A percentile compares a stretch with the other conserved stretches of the same genome.
Conservation (phyloP, 2,113 vertebrate species). For the Diadophis punctatus region DNA sequence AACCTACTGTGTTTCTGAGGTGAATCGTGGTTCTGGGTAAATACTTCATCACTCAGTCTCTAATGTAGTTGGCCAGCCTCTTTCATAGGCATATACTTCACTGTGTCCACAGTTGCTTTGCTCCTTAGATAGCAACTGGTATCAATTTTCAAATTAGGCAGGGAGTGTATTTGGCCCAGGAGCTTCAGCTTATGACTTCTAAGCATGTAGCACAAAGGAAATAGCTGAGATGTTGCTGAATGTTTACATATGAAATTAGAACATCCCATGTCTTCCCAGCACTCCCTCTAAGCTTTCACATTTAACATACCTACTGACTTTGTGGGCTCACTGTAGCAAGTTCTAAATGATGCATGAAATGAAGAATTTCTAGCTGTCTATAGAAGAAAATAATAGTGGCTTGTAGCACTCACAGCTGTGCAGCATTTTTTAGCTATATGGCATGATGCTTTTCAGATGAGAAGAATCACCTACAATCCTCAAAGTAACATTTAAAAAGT, state of each 20-base stretch:
- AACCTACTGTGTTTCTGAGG: not conserved
- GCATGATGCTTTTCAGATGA: constrained; percentile 27
- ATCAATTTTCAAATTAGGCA: not conserved
- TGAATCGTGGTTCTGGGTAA: not conserved
- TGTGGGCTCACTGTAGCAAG: constrained; percentile 66
- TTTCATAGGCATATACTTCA: not conserved
- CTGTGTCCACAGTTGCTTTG: not conserved
- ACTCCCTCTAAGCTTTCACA: constrained; percentile 64
- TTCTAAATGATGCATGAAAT: constrained; percentile 72
- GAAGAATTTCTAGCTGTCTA: constrained; percentile 64
- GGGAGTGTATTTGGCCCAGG: not conserved
- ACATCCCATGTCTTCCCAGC: constrained; percentile 45
- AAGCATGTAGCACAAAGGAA: not conserved
- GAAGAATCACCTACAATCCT: constrained; percentile 56
- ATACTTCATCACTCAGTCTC: not conserved
- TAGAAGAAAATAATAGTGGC: constrained; percentile 60
- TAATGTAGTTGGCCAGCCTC: not conserved
- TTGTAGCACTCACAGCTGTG: constrained; percentile 64
- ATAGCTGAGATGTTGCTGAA: constrained; percentile 27
- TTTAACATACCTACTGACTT: constrained; percentile 64
- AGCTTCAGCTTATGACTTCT: not conserved
- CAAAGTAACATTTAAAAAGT: constrained; percentile 31
- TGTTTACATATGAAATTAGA: constrained; percentile 58
- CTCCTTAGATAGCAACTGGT: not conserved
- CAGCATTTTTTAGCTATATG: constrained; percentile 28